These are phyloP conservation scores for Periophthalmodon schlosseri DNA, from an alignment of 2,113 vertebrate genomes.

Conservation along the genomic window DNA sequence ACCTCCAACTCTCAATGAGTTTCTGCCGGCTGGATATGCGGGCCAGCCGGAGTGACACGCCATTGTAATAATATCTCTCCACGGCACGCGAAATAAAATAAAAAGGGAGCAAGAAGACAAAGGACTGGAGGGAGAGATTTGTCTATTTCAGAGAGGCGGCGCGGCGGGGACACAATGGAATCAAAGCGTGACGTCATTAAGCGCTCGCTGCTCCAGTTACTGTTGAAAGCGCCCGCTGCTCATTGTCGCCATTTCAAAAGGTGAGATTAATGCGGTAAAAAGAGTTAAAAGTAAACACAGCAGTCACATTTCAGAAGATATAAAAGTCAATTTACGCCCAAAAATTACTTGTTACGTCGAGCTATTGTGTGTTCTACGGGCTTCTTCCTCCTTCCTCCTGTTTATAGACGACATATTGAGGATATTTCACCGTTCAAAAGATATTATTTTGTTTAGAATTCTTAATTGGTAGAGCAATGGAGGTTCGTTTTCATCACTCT, in stretches of 20 bases:
- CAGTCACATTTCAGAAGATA: neutral
- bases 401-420: too few species aligned
- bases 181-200: neutral
- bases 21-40: constrained; percentile 66
- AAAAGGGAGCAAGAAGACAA: constrained; percentile 6
- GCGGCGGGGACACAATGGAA: neutral
- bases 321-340: neutral
- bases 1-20: constrained; percentile 43
- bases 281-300: neutral
- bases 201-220: constrained; percentile 1
- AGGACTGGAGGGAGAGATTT: neutral
- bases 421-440: neutral
- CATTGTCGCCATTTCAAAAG: neutral
- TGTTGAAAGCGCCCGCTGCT: neutral
- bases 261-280: neutral
- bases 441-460: too few species aligned
- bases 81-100: constrained; percentile 25
- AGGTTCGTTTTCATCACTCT: too few species aligned
- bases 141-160: neutral
- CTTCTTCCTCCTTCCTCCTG: too few species aligned
- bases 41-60: constrained; percentile 56
- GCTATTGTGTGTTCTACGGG: neutral
- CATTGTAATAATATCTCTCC: constrained; percentile 51
- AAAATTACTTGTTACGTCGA: neutral
- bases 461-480: too few species aligned